phyloP scores from a whole-genome alignment of 2,888 invertebrate species.

The Thymelicus lineola region DNA sequence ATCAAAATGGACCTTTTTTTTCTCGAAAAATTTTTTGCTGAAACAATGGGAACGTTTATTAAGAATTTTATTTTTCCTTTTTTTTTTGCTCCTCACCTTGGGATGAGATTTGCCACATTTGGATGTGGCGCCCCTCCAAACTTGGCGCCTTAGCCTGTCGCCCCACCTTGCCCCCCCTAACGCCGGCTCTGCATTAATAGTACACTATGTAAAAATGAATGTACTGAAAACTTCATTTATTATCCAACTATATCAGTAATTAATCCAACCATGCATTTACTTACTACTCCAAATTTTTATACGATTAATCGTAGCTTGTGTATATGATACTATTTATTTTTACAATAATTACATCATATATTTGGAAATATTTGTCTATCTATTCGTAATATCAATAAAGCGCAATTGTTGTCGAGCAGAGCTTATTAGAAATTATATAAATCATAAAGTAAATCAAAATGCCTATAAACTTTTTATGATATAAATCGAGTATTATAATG shows the following conservation, averaged over 20 bases:
- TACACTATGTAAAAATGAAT: constrained; percentile 9
- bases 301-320: not conserved
- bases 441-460: not conserved
- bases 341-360: not conserved
- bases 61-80: no score
- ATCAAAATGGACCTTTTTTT: no score
- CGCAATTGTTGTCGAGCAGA: not conserved
- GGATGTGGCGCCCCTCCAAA: no score
- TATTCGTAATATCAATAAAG: not conserved
- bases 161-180: no score
- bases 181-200: no score
- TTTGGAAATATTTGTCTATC: not conserved
- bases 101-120: no score
- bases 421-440: not conserved
- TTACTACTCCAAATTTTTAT: not conserved
- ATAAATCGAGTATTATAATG: no score
- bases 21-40: no score
- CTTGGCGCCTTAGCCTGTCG: no score
- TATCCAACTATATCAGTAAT: not conserved
- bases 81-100: no score
- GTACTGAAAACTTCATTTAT: not conserved
- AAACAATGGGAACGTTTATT: no score
- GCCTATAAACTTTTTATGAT: no score
- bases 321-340: not conserved
- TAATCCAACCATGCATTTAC: not conserved